phyloP scores from a whole-genome alignment of 1,140 invertebrate species.

The Drosophila takahashii region DNA sequence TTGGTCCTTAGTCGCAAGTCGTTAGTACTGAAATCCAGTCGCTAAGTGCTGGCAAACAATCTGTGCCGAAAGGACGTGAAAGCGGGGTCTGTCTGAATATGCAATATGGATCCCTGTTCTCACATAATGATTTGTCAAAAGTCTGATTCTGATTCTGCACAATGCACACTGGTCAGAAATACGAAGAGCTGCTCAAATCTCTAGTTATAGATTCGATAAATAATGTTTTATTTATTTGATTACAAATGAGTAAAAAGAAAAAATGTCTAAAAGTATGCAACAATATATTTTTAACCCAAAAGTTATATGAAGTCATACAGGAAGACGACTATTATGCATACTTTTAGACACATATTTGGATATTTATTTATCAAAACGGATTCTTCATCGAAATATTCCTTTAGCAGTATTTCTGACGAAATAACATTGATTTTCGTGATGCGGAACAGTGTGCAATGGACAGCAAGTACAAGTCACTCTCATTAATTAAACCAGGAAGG shows the following conservation, averaged over 20 bases:
- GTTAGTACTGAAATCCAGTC: slow-evolving; percentile 40
- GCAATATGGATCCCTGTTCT: slow-evolving; percentile 22
- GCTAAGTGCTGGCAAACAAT: slow-evolving; percentile 66
- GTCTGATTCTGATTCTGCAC: slow-evolving; percentile 12
- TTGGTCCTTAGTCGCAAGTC: background rate
- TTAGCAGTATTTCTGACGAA: no score
- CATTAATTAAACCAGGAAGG: slow-evolving; percentile 68
- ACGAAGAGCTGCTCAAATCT: no score
- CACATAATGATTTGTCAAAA: slow-evolving; percentile 64
- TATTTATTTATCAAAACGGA: no score
- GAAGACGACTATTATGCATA: no score
- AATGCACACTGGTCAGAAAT: slow-evolving; percentile 3
- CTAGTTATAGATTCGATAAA: background rate
- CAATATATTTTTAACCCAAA: no score
- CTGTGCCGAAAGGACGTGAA: background rate
- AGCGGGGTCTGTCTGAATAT: slow-evolving; percentile 22
- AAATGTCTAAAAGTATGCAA: no score
- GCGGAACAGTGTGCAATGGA: slow-evolving; percentile 1
- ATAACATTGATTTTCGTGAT: background rate
- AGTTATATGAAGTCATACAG: no score
- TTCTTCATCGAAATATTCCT: background rate
- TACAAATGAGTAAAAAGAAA: no score
- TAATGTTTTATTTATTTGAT: background rate
- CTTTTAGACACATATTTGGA: no score
- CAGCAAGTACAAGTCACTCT: slow-evolving; percentile 67